Percentiles rank a stretch among this genome's conserved stretches.
phyloP scores from a whole-genome alignment of 1,140 invertebrate genomes.

The Andrena cerasifolii region DNA sequence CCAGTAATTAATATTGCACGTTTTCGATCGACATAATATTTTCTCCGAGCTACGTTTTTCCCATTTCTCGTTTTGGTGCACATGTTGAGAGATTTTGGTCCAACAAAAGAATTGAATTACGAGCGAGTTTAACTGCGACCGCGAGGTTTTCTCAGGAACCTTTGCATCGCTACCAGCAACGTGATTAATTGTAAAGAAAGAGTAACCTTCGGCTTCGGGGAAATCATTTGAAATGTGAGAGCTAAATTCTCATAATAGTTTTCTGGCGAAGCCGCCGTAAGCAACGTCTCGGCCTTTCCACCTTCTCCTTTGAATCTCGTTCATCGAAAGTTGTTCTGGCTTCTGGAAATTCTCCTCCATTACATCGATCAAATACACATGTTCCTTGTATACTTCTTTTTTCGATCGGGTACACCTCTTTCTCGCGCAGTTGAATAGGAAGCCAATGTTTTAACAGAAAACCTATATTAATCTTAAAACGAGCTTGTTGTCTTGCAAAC shows the following conservation, averaged over 20 bases:
- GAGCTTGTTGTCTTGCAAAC: too few relatives aligned
- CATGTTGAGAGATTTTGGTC: background rate
- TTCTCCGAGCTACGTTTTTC: background rate
- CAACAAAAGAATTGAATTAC: slow-evolving; percentile 1
- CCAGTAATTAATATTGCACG: too few relatives aligned
- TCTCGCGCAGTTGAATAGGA: too few relatives aligned
- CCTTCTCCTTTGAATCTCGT: background rate
- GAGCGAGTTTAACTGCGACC: background rate
- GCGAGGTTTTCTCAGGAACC: background rate
- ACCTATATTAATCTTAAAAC: too few relatives aligned
- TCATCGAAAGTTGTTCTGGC: background rate
- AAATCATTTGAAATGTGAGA: background rate
- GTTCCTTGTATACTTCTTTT: too few relatives aligned
- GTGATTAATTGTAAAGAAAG: slow-evolving; percentile 3
- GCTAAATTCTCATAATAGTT: slow-evolving; percentile 15
- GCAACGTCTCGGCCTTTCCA: background rate
- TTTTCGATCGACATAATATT: background rate
- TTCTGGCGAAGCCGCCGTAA: slow-evolving; percentile 34
- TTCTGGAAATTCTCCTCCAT: too few relatives aligned
- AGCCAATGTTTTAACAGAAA: too few relatives aligned
- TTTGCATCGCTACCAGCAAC: background rate
- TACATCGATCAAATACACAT: too few relatives aligned
- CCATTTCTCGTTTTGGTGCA: background rate
- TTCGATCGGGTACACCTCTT: too few relatives aligned
- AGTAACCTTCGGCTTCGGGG: background rate